Evolutionary conservation across 1,140 invertebrate genomes (phyloP).

Genomic region (Harpegnathos saltator): DNA sequence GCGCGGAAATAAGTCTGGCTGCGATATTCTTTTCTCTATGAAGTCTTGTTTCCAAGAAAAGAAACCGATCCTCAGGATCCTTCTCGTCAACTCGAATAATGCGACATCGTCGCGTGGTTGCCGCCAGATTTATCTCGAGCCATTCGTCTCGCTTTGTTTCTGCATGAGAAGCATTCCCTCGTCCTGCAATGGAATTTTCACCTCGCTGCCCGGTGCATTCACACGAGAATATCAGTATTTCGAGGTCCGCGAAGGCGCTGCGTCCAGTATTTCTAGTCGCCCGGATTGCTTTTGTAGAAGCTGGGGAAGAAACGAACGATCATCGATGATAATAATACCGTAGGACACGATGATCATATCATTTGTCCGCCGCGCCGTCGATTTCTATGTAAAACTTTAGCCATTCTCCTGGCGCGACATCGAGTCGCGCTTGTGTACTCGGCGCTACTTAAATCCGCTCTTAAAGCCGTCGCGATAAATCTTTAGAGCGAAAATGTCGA

Average conservation of each 20-base stretch:
- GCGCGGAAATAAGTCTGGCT: too few species aligned
- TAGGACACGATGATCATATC: not conserved
- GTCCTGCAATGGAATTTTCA: too few species aligned
- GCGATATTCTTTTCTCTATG: too few species aligned
- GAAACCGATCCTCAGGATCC: too few species aligned
- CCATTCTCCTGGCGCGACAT: slow-evolving; percentile 1
- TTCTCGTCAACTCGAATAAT: too few species aligned
- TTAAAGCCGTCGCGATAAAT: not conserved
- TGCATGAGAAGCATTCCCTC: too few species aligned
- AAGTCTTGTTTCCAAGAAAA: too few species aligned
- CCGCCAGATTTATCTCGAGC: too few species aligned
- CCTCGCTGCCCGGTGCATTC: not conserved
- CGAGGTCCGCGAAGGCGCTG: not conserved
- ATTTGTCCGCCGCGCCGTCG: slow-evolving; percentile 1
- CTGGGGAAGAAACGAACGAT: not conserved
- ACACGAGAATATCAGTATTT: slow-evolving; percentile 44
- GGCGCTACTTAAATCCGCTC: slow-evolving; percentile 7
- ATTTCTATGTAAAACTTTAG: slow-evolving; percentile 33
- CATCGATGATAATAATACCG: slow-evolving; percentile 1
- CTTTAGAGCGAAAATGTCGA: slow-evolving; percentile 34
- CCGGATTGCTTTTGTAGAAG: slow-evolving; percentile 33
- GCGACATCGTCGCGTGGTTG: too few species aligned
- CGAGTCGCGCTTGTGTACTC: not conserved
- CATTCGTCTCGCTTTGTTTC: too few species aligned
- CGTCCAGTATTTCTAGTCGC: slow-evolving; percentile 51